These are phyloP conservation scores for Julus scanicus DNA, from an alignment of 2,888 invertebrate species.

Conservation along the genomic window DNA sequence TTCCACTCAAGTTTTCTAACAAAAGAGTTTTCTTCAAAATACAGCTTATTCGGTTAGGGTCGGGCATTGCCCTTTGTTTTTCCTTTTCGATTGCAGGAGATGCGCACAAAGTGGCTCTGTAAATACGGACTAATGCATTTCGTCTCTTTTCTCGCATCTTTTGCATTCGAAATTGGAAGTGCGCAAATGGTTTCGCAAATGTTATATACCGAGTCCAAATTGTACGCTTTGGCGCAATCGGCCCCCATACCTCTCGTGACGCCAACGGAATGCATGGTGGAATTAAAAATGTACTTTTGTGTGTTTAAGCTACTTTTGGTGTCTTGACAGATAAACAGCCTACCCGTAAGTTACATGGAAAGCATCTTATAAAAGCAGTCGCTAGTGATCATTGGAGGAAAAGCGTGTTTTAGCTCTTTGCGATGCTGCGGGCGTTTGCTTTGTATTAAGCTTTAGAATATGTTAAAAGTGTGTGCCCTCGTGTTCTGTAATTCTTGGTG, in stretches of 20 bases:
- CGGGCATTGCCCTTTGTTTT: constrained; percentile 35
- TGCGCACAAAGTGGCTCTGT: background rate
- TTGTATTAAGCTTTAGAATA: background rate
- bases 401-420: background rate
- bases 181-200: background rate
- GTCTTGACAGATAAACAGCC: constrained; percentile 16
- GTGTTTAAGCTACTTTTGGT: background rate
- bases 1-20: background rate
- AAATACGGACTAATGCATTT: constrained; percentile 31
- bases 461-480: background rate
- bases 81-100: background rate
- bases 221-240: background rate
- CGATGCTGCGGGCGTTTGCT: background rate
- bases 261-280: background rate
- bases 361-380: constrained; percentile 34
- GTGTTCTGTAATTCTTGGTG: background rate
- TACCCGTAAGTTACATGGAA: background rate
- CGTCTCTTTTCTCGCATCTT: constrained; percentile 3
- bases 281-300: constrained; percentile 17
- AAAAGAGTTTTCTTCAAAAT: background rate
- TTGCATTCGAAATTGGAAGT: background rate
- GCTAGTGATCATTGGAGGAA: background rate
- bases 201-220: background rate
- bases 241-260: background rate
- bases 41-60: background rate